Base-by-base conservation (phyloP, 2,113 vertebrate species). In the Labrus mixtus region DNA sequence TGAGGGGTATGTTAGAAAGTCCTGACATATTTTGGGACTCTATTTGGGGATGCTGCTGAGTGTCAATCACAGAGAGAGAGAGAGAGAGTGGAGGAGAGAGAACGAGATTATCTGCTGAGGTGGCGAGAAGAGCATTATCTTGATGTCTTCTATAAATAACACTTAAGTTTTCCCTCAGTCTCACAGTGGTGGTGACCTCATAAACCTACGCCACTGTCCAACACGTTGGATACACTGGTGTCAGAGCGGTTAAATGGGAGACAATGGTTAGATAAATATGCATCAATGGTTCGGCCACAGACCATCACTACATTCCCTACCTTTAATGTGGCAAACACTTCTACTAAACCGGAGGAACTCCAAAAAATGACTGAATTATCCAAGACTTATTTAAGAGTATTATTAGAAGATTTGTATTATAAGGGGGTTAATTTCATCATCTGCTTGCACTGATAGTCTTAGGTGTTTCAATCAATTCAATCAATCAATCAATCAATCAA, bases 261-360 rank as follows among this genome's bases (percentile, higher is more conserved):
- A 62, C 57, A 59, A 83, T 79, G 76, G 89, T 83, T 74, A 87
- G 73, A 92, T 89, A 84, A 85, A 86, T 72, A 73, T 62, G 54
- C 72, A 68, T 78, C 59, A 58, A 79, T 50, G 72, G 86, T 78
- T 75, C 33, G 76, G 78, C 86, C 89, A 75, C 85, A 91, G 74
- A 89, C 79, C 68, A n/a, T 78, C 56, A 46, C 72, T 69, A 36
- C 68, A 64, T 23, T 60, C 69, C 53, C 33, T 33, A 22, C 60
- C 79, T 67, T 85, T 78, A 78, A 73, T 69, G 59, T 57, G 61
- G 73, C 75, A 56, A 6, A 54, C 37, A 36, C 73, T 78, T 79
- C 60, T 50, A 86, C 76, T 50, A 57, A 78, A 75, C 51, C 6
- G 45, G 33, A 63, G 68, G 46, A 76, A 78, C 67, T 83, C 56